Conservation (phyloP, 2,797 vertebrate species). For the Ctenochaetus hawaiiensis region DNA sequence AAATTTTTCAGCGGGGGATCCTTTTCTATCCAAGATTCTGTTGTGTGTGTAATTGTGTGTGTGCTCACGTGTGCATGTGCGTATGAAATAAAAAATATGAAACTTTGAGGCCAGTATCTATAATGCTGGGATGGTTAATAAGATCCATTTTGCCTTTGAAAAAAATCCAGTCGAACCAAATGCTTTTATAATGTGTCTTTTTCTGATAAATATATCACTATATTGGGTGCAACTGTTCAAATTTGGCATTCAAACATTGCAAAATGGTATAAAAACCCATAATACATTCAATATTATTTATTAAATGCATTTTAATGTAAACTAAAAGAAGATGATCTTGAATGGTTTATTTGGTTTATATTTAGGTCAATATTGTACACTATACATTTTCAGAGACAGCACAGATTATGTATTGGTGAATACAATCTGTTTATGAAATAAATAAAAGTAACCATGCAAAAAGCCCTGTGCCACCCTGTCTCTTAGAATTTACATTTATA, state of each 20-base stretch:
- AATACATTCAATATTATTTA: neutral
- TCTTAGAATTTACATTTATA: neutral
- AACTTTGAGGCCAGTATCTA: no score
- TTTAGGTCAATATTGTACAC: neutral
- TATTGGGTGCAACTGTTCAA: neutral
- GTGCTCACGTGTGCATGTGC: constrained; percentile 1
- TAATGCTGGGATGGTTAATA: no score
- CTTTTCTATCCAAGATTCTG: neutral
- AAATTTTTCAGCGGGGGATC: constrained; percentile 41
- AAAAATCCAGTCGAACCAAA: no score
- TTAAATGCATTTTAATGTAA: neutral
- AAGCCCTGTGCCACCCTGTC: neutral
- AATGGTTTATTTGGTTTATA: neutral
- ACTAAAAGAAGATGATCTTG: neutral
- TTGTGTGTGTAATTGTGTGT: constrained; percentile 1
- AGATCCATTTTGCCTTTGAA: no score
- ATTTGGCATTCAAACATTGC: neutral
- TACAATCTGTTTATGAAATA: neutral
- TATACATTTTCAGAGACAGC: neutral
- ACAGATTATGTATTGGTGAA: neutral
- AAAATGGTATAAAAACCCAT: neutral
- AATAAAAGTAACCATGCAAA: neutral
- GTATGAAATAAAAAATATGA: no score
- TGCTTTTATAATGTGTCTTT: no score
- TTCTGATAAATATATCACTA: no score